Evolutionary conservation across 2,888 invertebrate species (phyloP).

Genomic region (Anticlea derivata): DNA sequence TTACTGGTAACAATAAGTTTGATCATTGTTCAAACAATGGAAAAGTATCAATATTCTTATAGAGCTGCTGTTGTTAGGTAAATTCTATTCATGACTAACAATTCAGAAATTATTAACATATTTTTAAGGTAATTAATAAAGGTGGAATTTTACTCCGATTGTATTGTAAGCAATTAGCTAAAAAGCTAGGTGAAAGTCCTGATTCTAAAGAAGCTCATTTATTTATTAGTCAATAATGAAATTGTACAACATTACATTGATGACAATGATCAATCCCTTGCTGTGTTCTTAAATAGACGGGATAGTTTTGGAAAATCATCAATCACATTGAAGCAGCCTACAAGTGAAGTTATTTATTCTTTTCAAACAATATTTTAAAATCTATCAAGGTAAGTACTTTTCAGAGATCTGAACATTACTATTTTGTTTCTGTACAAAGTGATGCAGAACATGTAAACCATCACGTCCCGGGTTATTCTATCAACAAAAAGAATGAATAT

Average conservation of each 20-base stretch:
- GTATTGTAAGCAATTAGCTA: neutral
- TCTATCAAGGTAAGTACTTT: conserved; percentile 15
- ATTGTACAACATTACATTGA: conserved; percentile 16
- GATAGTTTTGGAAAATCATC: conserved; percentile 6
- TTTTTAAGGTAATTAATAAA: too few species aligned
- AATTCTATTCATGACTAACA: too few species aligned
- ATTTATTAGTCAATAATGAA: conserved; percentile 6
- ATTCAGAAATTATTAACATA: too few species aligned
- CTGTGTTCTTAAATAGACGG: conserved; percentile 16
- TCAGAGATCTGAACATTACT: too few species aligned
- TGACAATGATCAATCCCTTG: neutral
- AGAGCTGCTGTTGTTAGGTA: too few species aligned
- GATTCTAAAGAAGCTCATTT: neutral
- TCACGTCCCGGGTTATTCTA: too few species aligned
- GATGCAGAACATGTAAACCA: too few species aligned
- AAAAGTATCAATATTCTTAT: neutral
- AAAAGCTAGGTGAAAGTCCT: neutral
- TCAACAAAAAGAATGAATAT: too few species aligned
- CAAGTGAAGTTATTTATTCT: conserved; percentile 5
- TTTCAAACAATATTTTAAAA: neutral
- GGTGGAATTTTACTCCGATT: too few species aligned
- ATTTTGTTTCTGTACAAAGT: too few species aligned
- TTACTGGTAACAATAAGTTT: neutral
- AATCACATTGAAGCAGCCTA: conserved; percentile 6
- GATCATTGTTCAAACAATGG: neutral